phyloP scores from a whole-genome alignment of 2,113 vertebrate species.

The Petrocephalus zakoni region DNA sequence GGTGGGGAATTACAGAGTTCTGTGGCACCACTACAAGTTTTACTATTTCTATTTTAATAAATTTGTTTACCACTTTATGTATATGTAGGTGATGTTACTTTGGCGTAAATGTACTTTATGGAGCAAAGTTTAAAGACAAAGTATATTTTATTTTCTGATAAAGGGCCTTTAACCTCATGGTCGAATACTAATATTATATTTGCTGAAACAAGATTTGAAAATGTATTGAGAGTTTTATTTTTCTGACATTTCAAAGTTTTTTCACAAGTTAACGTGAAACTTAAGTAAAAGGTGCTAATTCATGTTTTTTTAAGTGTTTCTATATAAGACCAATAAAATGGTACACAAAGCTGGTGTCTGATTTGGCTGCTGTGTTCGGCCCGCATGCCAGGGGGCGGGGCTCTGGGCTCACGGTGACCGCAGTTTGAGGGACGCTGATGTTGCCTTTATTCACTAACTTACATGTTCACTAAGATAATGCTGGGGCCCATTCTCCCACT shows the following conservation, averaged over 20 bases:
- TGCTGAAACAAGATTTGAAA: constrained; percentile 99
- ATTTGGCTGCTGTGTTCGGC: not conserved
- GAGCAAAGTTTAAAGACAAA: constrained; percentile 99
- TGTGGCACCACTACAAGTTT: constrained; percentile 98
- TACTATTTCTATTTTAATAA: constrained; percentile 99
- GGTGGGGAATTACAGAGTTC: constrained; percentile 90
- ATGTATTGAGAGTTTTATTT: constrained; percentile 99
- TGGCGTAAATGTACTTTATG: constrained; percentile 99
- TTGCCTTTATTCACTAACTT: not conserved
- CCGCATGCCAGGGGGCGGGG: not conserved
- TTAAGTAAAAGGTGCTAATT: constrained; percentile 99
- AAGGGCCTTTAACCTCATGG: constrained; percentile 99
- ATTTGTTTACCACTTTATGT: constrained; percentile 99
- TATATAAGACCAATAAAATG: constrained; percentile 98
- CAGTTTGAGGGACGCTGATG: not conserved
- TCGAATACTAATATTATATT: constrained; percentile 99
- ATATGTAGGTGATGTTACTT: constrained; percentile 99
- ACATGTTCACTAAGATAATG: not conserved
- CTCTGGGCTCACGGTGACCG: not conserved
- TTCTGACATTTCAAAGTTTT: constrained; percentile 99
- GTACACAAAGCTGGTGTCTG: constrained; percentile 70
- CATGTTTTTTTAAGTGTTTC: constrained; percentile 99
- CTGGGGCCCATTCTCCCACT: not conserved
- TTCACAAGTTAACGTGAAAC: constrained; percentile 96
- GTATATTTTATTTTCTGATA: constrained; percentile 99